Evolutionary conservation across 2,113 vertebrate genomes (phyloP).

Genomic region (Acinonyx jubatus): DNA sequence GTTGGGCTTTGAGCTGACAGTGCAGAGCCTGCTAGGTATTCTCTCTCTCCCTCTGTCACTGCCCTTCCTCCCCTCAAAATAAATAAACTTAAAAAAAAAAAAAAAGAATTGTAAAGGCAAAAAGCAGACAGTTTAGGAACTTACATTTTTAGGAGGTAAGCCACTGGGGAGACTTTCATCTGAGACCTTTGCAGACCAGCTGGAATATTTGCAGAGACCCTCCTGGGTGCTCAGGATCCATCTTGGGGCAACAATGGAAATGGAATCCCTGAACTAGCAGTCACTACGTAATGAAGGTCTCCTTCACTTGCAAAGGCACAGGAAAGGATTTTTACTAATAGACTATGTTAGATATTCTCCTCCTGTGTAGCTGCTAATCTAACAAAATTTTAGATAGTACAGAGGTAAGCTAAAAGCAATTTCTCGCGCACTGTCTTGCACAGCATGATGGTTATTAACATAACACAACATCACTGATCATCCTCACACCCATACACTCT

Average conservation of each 20-base stretch:
- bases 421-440: neutral
- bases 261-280: slow-evolving; percentile 71
- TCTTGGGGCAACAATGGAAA: slow-evolving; percentile 51
- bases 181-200: slow-evolving; percentile 47
- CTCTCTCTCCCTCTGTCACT: too few relatives aligned
- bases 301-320: slow-evolving; percentile 79
- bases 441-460: neutral
- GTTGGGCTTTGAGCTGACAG: too few relatives aligned
- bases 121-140: neutral
- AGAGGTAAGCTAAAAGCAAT: slow-evolving; percentile 52
- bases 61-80: too few relatives aligned
- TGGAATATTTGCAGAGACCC: neutral
- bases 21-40: too few relatives aligned
- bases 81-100: too few relatives aligned
- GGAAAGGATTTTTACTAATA: slow-evolving; percentile 76
- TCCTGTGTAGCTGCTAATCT: slow-evolving; percentile 75
- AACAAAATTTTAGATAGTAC: slow-evolving; percentile 66
- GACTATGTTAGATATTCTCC: slow-evolving; percentile 77
- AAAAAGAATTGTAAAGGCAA: too few relatives aligned
- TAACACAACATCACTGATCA: neutral
- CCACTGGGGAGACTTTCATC: slow-evolving; percentile 73
- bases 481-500: neutral
- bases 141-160: slow-evolving; percentile 47
- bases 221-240: slow-evolving; percentile 77
- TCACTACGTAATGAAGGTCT: slow-evolving; percentile 75